Base-by-base conservation (phyloP, 2,113 vertebrate genomes). In the Aphelocoma coerulescens region DNA sequence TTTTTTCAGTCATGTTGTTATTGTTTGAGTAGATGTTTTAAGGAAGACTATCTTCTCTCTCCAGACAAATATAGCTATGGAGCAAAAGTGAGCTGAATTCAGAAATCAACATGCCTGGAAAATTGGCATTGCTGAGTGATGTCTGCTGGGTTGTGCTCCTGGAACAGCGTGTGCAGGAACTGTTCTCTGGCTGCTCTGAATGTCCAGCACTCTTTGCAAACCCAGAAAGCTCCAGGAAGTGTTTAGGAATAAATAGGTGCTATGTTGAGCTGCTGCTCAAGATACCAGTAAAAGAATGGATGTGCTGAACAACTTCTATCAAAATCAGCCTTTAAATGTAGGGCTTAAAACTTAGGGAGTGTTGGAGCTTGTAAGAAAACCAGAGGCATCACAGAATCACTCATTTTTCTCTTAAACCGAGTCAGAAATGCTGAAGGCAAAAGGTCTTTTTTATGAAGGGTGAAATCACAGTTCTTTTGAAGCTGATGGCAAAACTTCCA, bases 101-200 rank as follows among this genome's bases (percentile, higher is more conserved):
- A 39, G 61, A 55, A 78, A 71, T 73, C 18, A 57, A 11, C 22
- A 20, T 61, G 95, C 27, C 48, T 87, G 84, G 89, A 82, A 89
- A 92, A 46, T 57, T 74, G 92, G 82, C 85, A 65, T 61, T 77
- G 35, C 83, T 78, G 57, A 84, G 79, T 35, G 55, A 17, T 81
- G 78, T 80, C 81, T 77, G 71, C 78, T 91, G 93, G 58, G 89
- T 72, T 89, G 9, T 80, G 71, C 75, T 71, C 35, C 46, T 90
- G 66, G 78, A 79, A 90, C 82, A 80, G 46, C 0, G 0, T 58
- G 55, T 88, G 78, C 86, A 71, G 88, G 85, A 79, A 15, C 88
- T 83, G 46, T 74, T 89, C 30, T 55, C 89, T 94, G 90, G 46
- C 81, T 95, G 82, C 76, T 95, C 26, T 89, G 24, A 82, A 71